Conservation (phyloP, 2,888 invertebrate species). For the Atethmia centrago region DNA sequence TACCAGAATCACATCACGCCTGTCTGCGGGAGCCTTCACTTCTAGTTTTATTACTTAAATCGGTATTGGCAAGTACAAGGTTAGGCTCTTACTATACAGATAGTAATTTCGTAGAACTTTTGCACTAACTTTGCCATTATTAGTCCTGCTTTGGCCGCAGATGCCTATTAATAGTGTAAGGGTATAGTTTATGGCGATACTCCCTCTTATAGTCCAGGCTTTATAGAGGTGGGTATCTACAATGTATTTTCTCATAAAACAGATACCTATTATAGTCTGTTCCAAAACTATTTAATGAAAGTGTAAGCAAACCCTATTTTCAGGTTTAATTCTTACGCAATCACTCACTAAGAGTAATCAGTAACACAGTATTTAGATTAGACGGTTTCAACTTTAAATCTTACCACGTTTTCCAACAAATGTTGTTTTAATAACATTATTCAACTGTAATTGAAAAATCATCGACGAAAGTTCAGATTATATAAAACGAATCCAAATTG, state of each 20-base stretch:
- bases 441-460: not conserved
- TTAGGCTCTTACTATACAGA: constrained; percentile 27
- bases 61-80: constrained; percentile 44
- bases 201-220: not conserved
- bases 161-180: constrained; percentile 29
- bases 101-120: constrained; percentile 48
- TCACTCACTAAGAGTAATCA: not conserved
- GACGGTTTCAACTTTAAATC: not conserved
- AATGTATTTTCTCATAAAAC: constrained; percentile 1
- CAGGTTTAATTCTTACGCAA: not conserved
- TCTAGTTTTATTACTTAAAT: constrained; percentile 41
- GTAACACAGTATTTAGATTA: not conserved
- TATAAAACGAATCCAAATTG: too few species aligned
- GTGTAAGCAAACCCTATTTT: not conserved
- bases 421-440: not conserved
- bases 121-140: constrained; percentile 47
- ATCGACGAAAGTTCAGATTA: not conserved
- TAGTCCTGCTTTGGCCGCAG: constrained; percentile 34
- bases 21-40: not conserved
- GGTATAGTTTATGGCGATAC: constrained; percentile 36
- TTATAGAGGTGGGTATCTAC: constrained; percentile 6
- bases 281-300: not conserved
- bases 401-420: not conserved
- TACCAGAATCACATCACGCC: not conserved
- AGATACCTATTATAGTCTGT: not conserved